A percentile compares a stretch with the other conserved stretches of the same genome.
Conservation (phyloP, 1,140 invertebrate genomes). For the Aricia agestis region DNA sequence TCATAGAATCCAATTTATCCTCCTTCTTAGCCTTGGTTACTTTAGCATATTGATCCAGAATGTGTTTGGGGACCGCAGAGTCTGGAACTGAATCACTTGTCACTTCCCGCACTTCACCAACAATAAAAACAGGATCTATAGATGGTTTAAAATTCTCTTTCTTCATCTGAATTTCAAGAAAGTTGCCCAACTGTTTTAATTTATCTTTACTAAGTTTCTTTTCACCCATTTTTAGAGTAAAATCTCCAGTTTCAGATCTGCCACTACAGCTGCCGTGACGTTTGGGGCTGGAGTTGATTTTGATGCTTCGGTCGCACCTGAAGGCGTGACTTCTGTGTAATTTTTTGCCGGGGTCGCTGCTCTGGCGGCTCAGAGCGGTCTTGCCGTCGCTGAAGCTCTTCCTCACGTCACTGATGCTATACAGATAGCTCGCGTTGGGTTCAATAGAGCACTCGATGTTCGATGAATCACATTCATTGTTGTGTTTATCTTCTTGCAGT, state of each 20-base stretch:
- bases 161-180: slow-evolving; percentile 66
- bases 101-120: slow-evolving; percentile 32
- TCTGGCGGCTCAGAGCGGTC: slow-evolving; percentile 68
- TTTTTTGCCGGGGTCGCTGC: slow-evolving; percentile 77
- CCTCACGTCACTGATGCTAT: slow-evolving; percentile 53
- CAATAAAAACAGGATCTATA: slow-evolving; percentile 28
- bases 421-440: slow-evolving; percentile 62
- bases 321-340: slow-evolving; percentile 80
- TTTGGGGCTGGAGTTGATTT: slow-evolving; percentile 60
- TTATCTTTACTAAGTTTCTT: slow-evolving; percentile 59
- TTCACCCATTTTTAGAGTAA: slow-evolving; percentile 58
- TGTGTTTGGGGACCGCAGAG: slow-evolving; percentile 62
- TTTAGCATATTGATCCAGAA: slow-evolving; percentile 73
- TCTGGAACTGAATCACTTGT: slow-evolving; percentile 51
- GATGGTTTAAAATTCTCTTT: slow-evolving; percentile 59
- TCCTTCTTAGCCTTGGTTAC: slow-evolving; percentile 65
- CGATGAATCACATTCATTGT: slow-evolving; percentile 38
- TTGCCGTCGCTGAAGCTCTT: slow-evolving; percentile 47
- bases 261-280: slow-evolving; percentile 65
- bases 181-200: slow-evolving; percentile 54
- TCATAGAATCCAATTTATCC: slow-evolving; percentile 65
- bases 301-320: slow-evolving; percentile 75
- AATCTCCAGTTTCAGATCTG: slow-evolving; percentile 60
- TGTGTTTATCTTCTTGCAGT: slow-evolving; percentile 35
- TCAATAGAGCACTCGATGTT: slow-evolving; percentile 44